These are phyloP conservation scores for Hippopotamus amphibius DNA, from an alignment of 2,113 vertebrate genomes.

Conservation along the genomic window DNA sequence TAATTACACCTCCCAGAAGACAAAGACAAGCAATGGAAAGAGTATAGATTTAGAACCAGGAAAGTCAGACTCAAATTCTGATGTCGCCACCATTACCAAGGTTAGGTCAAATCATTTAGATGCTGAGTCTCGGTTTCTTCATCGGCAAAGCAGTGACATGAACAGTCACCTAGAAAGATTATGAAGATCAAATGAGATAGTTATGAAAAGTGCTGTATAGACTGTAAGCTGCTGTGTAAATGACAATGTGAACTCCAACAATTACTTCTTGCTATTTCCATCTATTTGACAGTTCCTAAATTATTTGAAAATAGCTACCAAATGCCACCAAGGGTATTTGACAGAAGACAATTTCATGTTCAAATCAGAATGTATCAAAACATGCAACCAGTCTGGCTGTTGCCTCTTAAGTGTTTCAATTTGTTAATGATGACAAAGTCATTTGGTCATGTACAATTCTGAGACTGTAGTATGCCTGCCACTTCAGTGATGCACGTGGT, in stretches of 20 bases:
- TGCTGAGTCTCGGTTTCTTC: background rate
- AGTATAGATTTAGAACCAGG: conserved; percentile 11
- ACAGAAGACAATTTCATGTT: background rate
- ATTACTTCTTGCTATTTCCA: conserved; percentile 10
- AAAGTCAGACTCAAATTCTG: conserved; percentile 33
- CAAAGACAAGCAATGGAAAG: background rate
- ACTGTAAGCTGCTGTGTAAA: background rate
- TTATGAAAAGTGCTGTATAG: background rate
- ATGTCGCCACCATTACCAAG: background rate
- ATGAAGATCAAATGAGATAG: background rate
- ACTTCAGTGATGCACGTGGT: background rate
- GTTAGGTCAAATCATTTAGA: background rate
- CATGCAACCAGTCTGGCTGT: background rate
- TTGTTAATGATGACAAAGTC: conserved; percentile 2
- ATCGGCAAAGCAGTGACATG: background rate
- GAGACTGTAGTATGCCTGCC: background rate
- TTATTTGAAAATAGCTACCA: conserved; percentile 39
- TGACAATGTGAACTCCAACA: background rate
- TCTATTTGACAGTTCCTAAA: background rate
- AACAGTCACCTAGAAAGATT: background rate
- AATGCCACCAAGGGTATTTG: background rate
- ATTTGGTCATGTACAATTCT: background rate
- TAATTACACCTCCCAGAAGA: background rate
- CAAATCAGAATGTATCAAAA: background rate
- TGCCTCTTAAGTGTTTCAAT: background rate